A percentile compares a stretch with the other conserved stretches of the same genome.
Evolutionary conservation across 2,888 invertebrate species (phyloP).

Genomic region (Ectemnius cavifrons): DNA sequence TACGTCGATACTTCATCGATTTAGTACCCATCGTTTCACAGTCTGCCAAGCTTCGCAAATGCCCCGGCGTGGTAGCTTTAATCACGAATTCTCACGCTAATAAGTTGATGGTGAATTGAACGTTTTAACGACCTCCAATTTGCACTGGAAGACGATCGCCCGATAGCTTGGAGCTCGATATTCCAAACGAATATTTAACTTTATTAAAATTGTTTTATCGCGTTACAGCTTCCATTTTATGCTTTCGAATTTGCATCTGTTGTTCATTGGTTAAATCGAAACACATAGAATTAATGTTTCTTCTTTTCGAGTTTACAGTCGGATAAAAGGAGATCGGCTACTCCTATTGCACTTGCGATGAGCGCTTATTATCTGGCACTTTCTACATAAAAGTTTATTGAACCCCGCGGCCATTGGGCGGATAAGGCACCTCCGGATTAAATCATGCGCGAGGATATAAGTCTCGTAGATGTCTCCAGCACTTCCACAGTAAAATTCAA

Average conservation of each 20-base stretch:
- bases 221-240: not conserved
- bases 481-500: slow-evolving; percentile 53
- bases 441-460: slow-evolving; percentile 37
- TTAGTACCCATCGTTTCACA: too few species aligned
- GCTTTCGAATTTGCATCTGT: not conserved
- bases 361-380: not conserved
- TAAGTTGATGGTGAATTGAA: slow-evolving; percentile 4
- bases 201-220: slow-evolving; percentile 25
- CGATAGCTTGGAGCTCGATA: slow-evolving; percentile 15
- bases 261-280: not conserved
- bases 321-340: too few species aligned
- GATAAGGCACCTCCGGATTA: slow-evolving; percentile 47
- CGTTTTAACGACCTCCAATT: slow-evolving; percentile 7
- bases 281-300: not conserved
- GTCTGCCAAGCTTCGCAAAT: too few species aligned
- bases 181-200: slow-evolving; percentile 33
- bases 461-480: too few species aligned
- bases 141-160: slow-evolving; percentile 21
- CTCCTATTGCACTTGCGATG: not conserved
- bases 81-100: not conserved
- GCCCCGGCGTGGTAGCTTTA: too few species aligned
- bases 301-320: too few species aligned
- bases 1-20: too few species aligned
- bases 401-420: slow-evolving; percentile 38
- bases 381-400: slow-evolving; percentile 37